Base-by-base conservation (phyloP, 1,140 invertebrate genomes). In the Heliconius congener region DNA sequence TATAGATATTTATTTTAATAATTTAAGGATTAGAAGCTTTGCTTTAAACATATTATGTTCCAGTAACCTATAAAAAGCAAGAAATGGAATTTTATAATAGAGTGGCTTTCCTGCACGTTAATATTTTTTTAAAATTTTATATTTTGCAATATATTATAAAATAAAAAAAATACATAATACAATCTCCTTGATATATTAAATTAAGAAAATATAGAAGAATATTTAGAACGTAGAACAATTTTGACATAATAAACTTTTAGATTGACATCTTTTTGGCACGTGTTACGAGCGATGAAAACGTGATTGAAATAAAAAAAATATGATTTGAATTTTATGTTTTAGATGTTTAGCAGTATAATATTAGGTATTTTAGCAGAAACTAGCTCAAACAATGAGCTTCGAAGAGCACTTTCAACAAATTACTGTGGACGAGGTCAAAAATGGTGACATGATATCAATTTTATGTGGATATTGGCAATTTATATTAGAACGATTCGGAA, bases 381-480 rank as follows among this genome's bases (percentile, higher is more conserved):
- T 50, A 76, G 37, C 37, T 70, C 66, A n/a, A 70, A 73, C 34
- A 79, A 79, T 84, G 79, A 73, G 71, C 30, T 57, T 82, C 27
- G 27, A 30, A 81, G 74, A 86, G 78, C 78, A 83, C 71, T 72
- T 82, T 80, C 16, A 82, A 57, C 37, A 81, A 30, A 72, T 79
- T 57, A 77, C 77, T 50, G 70, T 74, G 72, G 77, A 77, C 72
- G 74, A 80, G 42, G 80, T 82, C 37, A 76, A 82, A 18, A 80
- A 74, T 16, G 88, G 88, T 34, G 87, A 84, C 2, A 82, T 75
- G 4, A 73, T 73, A 19, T 83, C 81, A 66, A 73, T 74, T 46
- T 55, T 87, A 4, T 71, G 30, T 55, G 85, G 84, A 73, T 82
- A 83, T 27, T 90, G 87, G 85, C 85, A 87, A 30, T 78, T 74